Conservation (phyloP, 2,797 vertebrate species). For the Chrosomus eos region DNA sequence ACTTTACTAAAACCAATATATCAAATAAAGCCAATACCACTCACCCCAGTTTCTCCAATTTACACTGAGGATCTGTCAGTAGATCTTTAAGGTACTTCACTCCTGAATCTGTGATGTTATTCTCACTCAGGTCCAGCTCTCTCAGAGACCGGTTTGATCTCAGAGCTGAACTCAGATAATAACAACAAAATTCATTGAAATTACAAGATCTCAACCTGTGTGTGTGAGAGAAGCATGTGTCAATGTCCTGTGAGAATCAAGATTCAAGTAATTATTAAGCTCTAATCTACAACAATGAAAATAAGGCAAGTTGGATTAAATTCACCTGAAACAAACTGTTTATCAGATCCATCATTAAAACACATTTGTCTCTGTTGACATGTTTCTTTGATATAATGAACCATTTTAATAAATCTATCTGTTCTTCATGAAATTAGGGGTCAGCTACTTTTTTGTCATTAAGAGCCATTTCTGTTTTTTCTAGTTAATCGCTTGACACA, state of each 20-base stretch:
- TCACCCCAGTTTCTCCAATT: no score
- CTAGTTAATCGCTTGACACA: neutral
- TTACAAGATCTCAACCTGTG: neutral
- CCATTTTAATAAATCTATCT: neutral
- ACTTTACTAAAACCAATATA: neutral
- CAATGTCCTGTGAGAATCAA: neutral
- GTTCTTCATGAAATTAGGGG: neutral
- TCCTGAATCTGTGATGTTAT: no score
- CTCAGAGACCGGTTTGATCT: no score
- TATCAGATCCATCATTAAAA: neutral
- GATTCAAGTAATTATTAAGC: no score
- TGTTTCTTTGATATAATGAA: neutral
- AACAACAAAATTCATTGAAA: no score
- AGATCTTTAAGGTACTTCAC: no score
- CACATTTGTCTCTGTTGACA: neutral
- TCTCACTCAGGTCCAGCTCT: no score
- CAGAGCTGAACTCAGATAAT: no score
- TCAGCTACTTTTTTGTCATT: neutral
- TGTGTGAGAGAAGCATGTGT: neutral
- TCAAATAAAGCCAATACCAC: neutral
- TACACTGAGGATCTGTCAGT: no score
- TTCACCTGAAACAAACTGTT: neutral
- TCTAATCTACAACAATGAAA: neutral
- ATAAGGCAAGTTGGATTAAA: no score
- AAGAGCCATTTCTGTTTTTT: neutral